phyloP scores from a whole-genome alignment of 2,797 vertebrate species.

The Astyanax mexicanus region DNA sequence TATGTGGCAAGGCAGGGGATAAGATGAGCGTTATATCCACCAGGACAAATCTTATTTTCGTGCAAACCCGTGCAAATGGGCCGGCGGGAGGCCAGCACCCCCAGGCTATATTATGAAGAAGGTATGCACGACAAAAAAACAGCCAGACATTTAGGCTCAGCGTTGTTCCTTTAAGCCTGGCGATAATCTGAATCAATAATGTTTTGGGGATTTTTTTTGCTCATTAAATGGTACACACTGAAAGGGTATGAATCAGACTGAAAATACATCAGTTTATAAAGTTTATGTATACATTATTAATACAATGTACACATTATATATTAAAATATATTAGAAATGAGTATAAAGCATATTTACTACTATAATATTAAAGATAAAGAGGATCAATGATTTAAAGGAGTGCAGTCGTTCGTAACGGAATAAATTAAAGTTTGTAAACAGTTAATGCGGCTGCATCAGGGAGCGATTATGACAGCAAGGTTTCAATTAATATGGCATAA shows the following conservation, averaged over 20 bases:
- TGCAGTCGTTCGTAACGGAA: neutral
- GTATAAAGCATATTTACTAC: too few species aligned
- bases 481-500: conserved; percentile 12
- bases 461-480: neutral
- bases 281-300: too few species aligned
- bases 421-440: too few species aligned
- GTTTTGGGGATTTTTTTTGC: too few species aligned
- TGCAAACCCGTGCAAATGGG: conserved; percentile 70
- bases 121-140: conserved; percentile 65
- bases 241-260: too few species aligned
- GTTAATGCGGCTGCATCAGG: neutral
- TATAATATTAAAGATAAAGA: too few species aligned
- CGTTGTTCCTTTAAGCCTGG: neutral
- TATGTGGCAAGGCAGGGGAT: conserved; percentile 67
- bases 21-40: conserved; percentile 73
- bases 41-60: conserved; percentile 77
- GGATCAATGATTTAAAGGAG: neutral
- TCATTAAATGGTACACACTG: too few species aligned
- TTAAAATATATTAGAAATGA: too few species aligned
- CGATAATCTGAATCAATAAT: too few species aligned
- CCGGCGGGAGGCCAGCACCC: conserved; percentile 62
- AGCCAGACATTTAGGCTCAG: conserved; percentile 14
- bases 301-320: too few species aligned
- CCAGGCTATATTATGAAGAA: conserved; percentile 68
- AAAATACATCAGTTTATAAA: too few species aligned